Percentiles rank a stretch among this genome's conserved stretches.
These are phyloP conservation scores for Rhyzopertha dominica DNA, from an alignment of 1,140 invertebrate species.

Conservation along the genomic window DNA sequence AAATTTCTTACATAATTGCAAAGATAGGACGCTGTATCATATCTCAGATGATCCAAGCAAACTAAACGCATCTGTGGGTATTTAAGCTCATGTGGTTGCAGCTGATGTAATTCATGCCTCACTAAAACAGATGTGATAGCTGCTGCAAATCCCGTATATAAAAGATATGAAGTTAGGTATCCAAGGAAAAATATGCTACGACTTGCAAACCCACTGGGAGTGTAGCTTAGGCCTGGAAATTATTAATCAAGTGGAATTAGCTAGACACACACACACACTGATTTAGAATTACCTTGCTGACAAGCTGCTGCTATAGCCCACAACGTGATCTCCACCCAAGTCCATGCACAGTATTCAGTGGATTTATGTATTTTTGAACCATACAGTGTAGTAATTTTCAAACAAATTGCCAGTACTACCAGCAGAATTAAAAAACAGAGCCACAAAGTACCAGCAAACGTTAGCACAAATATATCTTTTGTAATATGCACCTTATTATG, in stretches of 20 bases:
- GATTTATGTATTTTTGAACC: conserved; percentile 26
- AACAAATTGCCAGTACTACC: conserved; percentile 27
- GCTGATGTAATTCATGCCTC: conserved; percentile 20
- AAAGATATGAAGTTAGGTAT: conserved; percentile 31
- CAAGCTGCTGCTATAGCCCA: conserved; percentile 37
- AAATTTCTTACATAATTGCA: conserved; percentile 14
- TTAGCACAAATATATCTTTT: conserved; percentile 36
- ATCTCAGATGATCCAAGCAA: conserved; percentile 7
- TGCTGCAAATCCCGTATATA: conserved; percentile 38
- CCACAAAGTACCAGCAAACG: conserved; percentile 34
- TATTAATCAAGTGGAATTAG: conserved; percentile 4
- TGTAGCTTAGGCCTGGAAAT: conserved; percentile 24
- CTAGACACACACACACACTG: neutral
- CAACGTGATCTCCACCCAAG: conserved; percentile 34
- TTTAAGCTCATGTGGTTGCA: conserved; percentile 7
- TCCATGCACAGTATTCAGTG: conserved; percentile 24
- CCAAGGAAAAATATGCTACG: conserved; percentile 33
- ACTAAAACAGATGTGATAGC: conserved; percentile 37
- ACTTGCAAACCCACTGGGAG: conserved; percentile 30
- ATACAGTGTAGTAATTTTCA: conserved; percentile 28
- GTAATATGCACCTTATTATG: conserved; percentile 21
- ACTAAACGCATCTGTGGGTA: neutral
- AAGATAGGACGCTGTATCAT: conserved; percentile 1
- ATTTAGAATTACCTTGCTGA: conserved; percentile 32
- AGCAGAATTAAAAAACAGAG: conserved; percentile 27